phyloP scores from a whole-genome alignment of 2,888 invertebrate genomes.

The Drosophila rellima region DNA sequence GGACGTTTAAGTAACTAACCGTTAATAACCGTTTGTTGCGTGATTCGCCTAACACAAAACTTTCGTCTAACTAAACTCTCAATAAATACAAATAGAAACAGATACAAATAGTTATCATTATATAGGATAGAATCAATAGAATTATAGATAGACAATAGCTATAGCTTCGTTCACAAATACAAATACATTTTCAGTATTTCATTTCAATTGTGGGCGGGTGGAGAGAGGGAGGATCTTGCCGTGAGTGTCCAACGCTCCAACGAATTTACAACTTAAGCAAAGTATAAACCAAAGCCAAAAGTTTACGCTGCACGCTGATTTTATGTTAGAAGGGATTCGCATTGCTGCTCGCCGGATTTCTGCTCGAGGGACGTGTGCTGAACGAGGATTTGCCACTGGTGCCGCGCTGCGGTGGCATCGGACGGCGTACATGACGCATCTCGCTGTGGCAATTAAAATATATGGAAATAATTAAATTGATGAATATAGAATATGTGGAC shows the following conservation, averaged over 20 bases:
- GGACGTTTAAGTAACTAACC: conserved; percentile 86
- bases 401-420: conserved; percentile 87
- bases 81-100: conserved; percentile 79
- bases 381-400: conserved; percentile 87
- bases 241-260: conserved; percentile 25
- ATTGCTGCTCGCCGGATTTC: conserved; percentile 86
- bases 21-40: conserved; percentile 71
- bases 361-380: conserved; percentile 87
- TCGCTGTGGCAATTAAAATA: conserved; percentile 85
- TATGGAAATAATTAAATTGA: conserved; percentile 3
- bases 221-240: neutral
- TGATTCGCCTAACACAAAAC: conserved; percentile 56
- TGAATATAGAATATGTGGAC: neutral
- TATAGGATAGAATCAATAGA: conserved; percentile 43
- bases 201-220: neutral
- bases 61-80: conserved; percentile 73
- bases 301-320: conserved; percentile 86
- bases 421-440: conserved; percentile 89
- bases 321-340: conserved; percentile 89
- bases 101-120: conserved; percentile 65
- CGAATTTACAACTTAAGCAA: conserved; percentile 87
- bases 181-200: conserved; percentile 46
- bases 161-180: conserved; percentile 45
- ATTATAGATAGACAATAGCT: conserved; percentile 52
- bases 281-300: conserved; percentile 88